Evolutionary conservation across 2,113 vertebrate species (phyloP).

Genomic region (Laterallus jamaicensis): DNA sequence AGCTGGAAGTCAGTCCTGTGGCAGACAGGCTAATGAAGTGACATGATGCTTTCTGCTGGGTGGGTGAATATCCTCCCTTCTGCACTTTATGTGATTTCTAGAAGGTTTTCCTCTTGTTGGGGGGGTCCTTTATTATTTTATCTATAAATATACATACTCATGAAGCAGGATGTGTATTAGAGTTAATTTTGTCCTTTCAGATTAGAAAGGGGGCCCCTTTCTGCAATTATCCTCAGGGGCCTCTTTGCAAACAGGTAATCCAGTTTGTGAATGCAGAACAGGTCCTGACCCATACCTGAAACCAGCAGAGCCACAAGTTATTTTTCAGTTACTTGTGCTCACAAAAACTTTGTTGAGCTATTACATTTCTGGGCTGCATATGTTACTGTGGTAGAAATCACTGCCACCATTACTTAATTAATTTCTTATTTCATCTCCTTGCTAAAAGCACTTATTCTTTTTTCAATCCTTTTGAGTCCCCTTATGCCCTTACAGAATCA

Average conservation of each 20-base stretch:
- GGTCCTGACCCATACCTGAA: neutral
- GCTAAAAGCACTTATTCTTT: neutral
- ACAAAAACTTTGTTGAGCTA: neutral
- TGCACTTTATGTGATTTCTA: neutral
- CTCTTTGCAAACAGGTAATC: neutral
- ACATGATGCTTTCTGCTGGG: neutral
- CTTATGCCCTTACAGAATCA: neutral
- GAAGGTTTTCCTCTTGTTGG: neutral
- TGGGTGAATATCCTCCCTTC: neutral
- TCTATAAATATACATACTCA: neutral
- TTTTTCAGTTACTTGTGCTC: neutral
- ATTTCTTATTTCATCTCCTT: neutral
- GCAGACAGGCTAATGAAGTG: neutral
- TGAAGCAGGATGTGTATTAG: neutral
- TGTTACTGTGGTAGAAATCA: neutral
- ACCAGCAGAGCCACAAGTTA: neutral
- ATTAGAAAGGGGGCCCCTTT: neutral
- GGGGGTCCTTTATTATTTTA: neutral
- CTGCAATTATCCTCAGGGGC: neutral
- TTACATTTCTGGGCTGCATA: neutral
- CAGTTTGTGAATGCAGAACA: neutral
- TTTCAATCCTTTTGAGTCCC: neutral
- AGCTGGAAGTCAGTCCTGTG: neutral
- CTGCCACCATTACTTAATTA: neutral
- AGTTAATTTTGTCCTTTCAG: neutral